Base-by-base conservation (phyloP, 2,113 vertebrate genomes). In the Pavo muticus region DNA sequence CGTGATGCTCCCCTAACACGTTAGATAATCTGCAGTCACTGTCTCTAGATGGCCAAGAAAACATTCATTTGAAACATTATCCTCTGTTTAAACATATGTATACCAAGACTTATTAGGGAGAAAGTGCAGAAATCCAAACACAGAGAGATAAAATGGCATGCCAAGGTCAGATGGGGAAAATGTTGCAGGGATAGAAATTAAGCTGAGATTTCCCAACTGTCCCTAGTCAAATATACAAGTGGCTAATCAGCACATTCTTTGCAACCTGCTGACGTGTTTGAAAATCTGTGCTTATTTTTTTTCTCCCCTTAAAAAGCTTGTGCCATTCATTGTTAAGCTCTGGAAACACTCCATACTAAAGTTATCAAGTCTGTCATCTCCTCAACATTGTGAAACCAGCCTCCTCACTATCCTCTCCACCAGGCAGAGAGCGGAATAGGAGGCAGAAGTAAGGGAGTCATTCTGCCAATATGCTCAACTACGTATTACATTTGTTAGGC, bases 281-380 rank as follows among this genome's bases (percentile, higher is more conserved):
- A 95, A 96, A 97, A 94, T 90, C 73, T 85, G 61, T 95, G 68
- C 75, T 83, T 94, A 91, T 94, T 95, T 95, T 95, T 35, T 95
- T 91, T 60, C 88, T 91, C 59, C 67, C 77, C 63, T 87, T 60
- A 87, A 77, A 93, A 91, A 95, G 86, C 82, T 93, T 90, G 57
- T 96, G 95, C 83, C 54, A 77, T 94, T 95, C 92, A 95, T 96
- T 88, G 94, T 95, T 94, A 84, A 84, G 83, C 14, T 91, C 76
- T 95, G 92, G 94, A 97, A 96, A 84, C 24, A 77, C 85, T 93
- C 81, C 91, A 93, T 68, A 19, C 78, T 91, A 78, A 70, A 93
- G 88, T 95, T 94, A 95, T 84, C 90, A 80, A 95, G 89, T 94
- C 81, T 90, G 91, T 90, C 93, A 90, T 96, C 71, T 94, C 73